Evolutionary conservation across 2,888 invertebrate species (phyloP).

Genomic region (Erebia ligea): DNA sequence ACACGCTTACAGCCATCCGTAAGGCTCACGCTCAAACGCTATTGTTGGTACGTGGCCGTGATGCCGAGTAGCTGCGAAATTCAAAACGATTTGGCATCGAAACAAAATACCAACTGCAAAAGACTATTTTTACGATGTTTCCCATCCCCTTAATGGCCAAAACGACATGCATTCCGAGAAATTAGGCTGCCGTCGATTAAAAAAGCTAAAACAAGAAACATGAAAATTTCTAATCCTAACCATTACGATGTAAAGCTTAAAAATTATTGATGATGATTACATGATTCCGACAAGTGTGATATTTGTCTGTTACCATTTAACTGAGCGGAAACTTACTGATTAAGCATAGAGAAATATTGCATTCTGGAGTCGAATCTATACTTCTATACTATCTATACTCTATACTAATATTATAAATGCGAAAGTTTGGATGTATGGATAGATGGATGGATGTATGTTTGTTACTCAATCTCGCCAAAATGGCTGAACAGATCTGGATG

Average conservation of each 20-base stretch:
- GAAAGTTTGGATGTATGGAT: too few relatives aligned
- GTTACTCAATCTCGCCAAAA: too few relatives aligned
- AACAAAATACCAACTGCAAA: neutral
- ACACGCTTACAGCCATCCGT: slow-evolving; percentile 33
- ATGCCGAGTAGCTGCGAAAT: slow-evolving; percentile 31
- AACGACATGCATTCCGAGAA: slow-evolving; percentile 1
- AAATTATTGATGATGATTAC: neutral
- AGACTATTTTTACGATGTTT: slow-evolving; percentile 6
- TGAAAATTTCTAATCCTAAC: neutral
- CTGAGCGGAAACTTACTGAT: too few relatives aligned
- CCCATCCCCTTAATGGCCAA: neutral
- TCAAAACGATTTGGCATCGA: slow-evolving; percentile 14
- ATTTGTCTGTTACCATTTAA: too few relatives aligned
- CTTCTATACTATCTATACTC: too few relatives aligned
- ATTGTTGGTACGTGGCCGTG: slow-evolving; percentile 33
- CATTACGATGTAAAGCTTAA: neutral
- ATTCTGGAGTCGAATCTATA: too few relatives aligned
- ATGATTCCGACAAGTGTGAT: too few relatives aligned
- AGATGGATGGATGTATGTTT: too few relatives aligned
- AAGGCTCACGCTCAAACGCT: slow-evolving; percentile 33
- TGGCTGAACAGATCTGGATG: too few relatives aligned
- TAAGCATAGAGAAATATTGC: too few relatives aligned
- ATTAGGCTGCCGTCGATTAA: neutral
- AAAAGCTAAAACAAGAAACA: neutral
- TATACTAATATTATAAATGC: too few relatives aligned